These are phyloP conservation scores for Phlogophora meticulosa DNA, from an alignment of 2,888 invertebrate genomes.

Conservation along the genomic window DNA sequence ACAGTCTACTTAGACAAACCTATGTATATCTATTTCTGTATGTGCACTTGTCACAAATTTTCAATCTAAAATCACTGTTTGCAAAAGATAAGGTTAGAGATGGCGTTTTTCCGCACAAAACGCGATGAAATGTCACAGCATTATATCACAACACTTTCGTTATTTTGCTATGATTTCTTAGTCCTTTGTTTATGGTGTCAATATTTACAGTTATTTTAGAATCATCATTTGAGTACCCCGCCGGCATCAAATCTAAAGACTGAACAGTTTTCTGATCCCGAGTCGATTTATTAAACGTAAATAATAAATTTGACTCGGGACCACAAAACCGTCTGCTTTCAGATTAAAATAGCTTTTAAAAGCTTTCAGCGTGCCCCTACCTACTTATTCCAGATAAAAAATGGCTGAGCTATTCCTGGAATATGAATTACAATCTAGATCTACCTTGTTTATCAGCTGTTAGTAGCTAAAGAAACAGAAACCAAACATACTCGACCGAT, in stretches of 20 bases:
- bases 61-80: slow-evolving; percentile 14
- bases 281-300: too few relatives aligned
- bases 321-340: background rate
- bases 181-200: too few relatives aligned
- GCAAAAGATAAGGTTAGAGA: background rate
- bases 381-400: slow-evolving; percentile 22
- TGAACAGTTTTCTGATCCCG: too few relatives aligned
- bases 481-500: slow-evolving; percentile 6
- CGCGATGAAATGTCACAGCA: background rate
- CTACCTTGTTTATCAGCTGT: slow-evolving; percentile 31
- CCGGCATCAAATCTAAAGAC: too few relatives aligned
- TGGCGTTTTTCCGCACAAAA: background rate
- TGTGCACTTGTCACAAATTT: slow-evolving; percentile 3
- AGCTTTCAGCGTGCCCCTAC: slow-evolving; percentile 27
- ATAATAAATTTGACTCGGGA: slow-evolving; percentile 19
- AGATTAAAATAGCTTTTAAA: slow-evolving; percentile 25
- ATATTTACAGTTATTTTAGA: background rate
- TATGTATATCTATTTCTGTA: background rate
- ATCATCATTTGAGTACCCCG: background rate
- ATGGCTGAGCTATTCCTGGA: slow-evolving; percentile 28
- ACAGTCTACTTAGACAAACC: background rate
- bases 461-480: slow-evolving; percentile 6
- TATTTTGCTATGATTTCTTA: too few relatives aligned
- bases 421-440: slow-evolving; percentile 29
- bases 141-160: too few relatives aligned